A percentile compares a stretch with the other conserved stretches of the same genome.
These are phyloP conservation scores for Chroicocephalus ridibundus DNA, from an alignment of 2,113 vertebrate species.

Conservation along the genomic window DNA sequence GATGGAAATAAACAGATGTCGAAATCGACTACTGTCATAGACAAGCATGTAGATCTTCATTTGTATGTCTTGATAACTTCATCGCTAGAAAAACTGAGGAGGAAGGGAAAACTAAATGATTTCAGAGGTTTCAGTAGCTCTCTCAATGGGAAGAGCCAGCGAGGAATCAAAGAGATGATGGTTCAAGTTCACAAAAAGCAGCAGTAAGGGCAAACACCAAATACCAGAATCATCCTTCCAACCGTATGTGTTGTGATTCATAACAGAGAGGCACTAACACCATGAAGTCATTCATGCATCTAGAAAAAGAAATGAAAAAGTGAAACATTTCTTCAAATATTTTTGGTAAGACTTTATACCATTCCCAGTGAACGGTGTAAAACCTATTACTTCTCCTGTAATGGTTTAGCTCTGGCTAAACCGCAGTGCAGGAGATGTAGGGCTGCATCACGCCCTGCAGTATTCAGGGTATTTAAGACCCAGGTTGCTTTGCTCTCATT, in stretches of 20 bases:
- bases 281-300: neutral
- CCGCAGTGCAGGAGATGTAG: neutral
- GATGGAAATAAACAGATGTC: constrained; percentile 42
- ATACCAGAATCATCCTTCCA: neutral
- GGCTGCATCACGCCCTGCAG: neutral
- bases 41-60: neutral
- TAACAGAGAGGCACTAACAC: neutral
- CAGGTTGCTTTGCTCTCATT: neutral
- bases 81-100: neutral
- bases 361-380: neutral
- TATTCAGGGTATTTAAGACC: neutral
- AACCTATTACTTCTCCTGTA: neutral
- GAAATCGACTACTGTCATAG: neutral
- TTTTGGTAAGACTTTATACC: neutral
- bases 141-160: neutral
- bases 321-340: neutral
- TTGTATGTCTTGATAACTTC: constrained; percentile 4
- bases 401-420: neutral
- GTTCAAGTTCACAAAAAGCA: neutral
- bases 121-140: neutral
- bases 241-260: neutral
- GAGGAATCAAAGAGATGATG: neutral
- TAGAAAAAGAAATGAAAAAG: neutral
- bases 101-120: neutral
- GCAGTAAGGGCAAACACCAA: neutral